A percentile compares a stretch with the other conserved stretches of the same genome.
Evolutionary conservation across 1,140 invertebrate genomes (phyloP).

Genomic region (Coenobita brevimanus): DNA sequence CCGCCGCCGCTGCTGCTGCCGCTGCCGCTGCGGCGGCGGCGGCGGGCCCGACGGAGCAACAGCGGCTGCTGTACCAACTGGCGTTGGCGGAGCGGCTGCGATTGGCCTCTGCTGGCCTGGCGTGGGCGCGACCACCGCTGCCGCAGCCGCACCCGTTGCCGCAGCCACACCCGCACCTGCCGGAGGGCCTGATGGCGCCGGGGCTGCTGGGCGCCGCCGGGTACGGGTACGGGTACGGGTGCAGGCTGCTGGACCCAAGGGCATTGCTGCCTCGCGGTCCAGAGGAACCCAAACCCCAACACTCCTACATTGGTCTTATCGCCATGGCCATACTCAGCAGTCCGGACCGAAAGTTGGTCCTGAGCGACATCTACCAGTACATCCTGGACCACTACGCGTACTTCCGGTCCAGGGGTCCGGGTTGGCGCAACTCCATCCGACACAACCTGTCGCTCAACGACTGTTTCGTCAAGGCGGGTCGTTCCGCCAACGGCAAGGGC

Average conservation of each 20-base stretch:
- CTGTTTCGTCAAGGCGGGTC: slow-evolving; percentile 97
- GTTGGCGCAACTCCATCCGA: slow-evolving; percentile 97
- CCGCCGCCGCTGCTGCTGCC: slow-evolving; percentile 14
- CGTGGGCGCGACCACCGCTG: slow-evolving; percentile 49
- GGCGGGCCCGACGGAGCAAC: slow-evolving; percentile 53
- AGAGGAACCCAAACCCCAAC: slow-evolving; percentile 95
- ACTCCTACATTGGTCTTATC: slow-evolving; percentile 96
- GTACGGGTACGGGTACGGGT: not conserved
- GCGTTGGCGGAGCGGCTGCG: slow-evolving; percentile 65
- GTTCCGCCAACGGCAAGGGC: slow-evolving; percentile 96
- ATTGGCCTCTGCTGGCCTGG: slow-evolving; percentile 60
- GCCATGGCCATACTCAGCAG: slow-evolving; percentile 97
- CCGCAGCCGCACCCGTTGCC: slow-evolving; percentile 17
- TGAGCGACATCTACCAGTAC: slow-evolving; percentile 99
- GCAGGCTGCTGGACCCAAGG: slow-evolving; percentile 59
- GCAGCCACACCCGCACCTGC: slow-evolving; percentile 27
- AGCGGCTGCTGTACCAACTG: slow-evolving; percentile 68
- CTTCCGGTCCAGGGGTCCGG: slow-evolving; percentile 93
- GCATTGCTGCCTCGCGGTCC: slow-evolving; percentile 67
- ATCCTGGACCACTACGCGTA: slow-evolving; percentile 98
- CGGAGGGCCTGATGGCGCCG: slow-evolving; percentile 23
- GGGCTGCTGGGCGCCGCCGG: not conserved
- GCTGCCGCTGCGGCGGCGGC: too few relatives aligned
- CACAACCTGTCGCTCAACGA: slow-evolving; percentile 98
- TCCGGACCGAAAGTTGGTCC: slow-evolving; percentile 93